phyloP scores from a whole-genome alignment of 2,797 vertebrate species.

The Loris lydekkerianus region DNA sequence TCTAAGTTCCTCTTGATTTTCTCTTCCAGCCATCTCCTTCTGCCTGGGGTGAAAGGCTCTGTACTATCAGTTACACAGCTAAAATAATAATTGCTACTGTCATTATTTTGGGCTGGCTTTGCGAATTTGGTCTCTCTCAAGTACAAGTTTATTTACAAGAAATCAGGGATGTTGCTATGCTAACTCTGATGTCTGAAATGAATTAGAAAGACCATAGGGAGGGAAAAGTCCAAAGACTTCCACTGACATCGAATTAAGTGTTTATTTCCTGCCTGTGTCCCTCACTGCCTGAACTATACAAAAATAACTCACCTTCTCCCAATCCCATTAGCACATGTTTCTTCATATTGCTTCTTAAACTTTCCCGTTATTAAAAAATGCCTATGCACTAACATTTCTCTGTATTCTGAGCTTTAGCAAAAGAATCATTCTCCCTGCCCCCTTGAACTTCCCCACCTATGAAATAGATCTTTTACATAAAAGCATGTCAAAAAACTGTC shows the following conservation, averaged over 20 bases:
- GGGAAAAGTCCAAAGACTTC: background rate
- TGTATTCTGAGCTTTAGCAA: background rate
- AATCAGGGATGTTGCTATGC: background rate
- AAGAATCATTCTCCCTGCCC: background rate
- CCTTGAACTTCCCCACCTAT: background rate
- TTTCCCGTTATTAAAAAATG: background rate
- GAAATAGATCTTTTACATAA: background rate
- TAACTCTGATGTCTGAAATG: conserved; percentile 34
- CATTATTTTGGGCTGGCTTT: conserved; percentile 31
- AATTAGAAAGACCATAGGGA: conserved; percentile 19
- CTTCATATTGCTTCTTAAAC: background rate
- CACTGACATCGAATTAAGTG: background rate
- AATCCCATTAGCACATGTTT: background rate
- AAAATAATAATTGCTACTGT: background rate
- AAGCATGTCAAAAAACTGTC: background rate
- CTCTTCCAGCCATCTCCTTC: background rate
- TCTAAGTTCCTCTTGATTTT: conserved; percentile 1
- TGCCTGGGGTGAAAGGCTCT: background rate
- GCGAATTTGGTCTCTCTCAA: conserved; percentile 33
- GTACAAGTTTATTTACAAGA: conserved; percentile 18
- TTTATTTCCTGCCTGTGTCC: background rate
- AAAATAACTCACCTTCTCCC: background rate
- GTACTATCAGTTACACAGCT: background rate
- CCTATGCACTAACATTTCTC: background rate
- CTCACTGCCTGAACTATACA: background rate